These are phyloP conservation scores for Sardina pilchardus DNA, from an alignment of 2,113 vertebrate species.

Conservation along the genomic window DNA sequence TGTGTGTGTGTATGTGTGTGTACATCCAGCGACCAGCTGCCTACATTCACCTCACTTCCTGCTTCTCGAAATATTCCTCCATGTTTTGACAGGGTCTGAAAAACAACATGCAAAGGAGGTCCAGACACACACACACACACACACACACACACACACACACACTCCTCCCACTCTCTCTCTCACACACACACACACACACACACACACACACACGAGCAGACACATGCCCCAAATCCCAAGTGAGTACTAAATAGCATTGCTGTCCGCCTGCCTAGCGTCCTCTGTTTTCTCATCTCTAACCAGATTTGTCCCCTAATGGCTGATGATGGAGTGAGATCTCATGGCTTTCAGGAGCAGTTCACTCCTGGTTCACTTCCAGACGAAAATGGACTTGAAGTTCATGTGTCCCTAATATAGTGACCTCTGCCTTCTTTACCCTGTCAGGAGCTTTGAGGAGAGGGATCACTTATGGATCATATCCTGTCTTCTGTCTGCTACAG, in stretches of 20 bases:
- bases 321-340: too few relatives aligned
- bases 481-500: too few relatives aligned
- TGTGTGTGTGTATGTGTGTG: neutral
- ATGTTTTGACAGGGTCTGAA: neutral
- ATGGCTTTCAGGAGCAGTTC: too few relatives aligned
- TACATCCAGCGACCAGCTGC: neutral
- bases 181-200: neutral
- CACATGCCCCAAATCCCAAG: neutral
- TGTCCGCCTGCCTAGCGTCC: neutral
- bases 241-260: neutral
- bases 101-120: neutral
- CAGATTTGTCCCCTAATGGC: neutral
- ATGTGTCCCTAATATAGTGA: too few relatives aligned
- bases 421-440: too few relatives aligned
- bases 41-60: slow-evolving; percentile 6
- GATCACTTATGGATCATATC: too few relatives aligned
- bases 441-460: too few relatives aligned
- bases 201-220: neutral
- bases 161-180: neutral
- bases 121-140: neutral
- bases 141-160: slow-evolving; percentile 11
- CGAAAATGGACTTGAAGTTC: too few relatives aligned
- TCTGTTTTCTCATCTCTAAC: neutral
- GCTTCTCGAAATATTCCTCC: neutral
- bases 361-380: too few relatives aligned